Conservation (phyloP, 2,797 vertebrate genomes). For the Syngnathus rostellatus region DNA sequence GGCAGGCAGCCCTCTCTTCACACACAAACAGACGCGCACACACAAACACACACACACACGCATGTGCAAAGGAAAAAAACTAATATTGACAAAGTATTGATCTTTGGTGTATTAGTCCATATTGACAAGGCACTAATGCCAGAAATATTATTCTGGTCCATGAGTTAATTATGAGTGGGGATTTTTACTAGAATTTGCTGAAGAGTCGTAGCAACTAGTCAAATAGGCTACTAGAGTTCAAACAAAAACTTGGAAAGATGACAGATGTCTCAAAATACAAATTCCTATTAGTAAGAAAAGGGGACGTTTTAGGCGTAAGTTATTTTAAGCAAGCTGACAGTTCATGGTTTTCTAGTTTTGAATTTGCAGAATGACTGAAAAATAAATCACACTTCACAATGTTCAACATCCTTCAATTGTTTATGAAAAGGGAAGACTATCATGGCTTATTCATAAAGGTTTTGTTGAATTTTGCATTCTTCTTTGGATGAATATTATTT, state of each 20-base stretch:
- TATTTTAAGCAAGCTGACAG: neutral
- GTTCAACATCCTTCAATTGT: neutral
- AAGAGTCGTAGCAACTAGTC: neutral
- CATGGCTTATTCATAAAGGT: neutral
- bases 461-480: neutral
- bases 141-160: constrained; percentile 47
- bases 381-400: neutral
- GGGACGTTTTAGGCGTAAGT: neutral
- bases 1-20: constrained; percentile 55
- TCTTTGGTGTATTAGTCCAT: constrained; percentile 48
- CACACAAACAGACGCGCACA: constrained; percentile 28
- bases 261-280: neutral
- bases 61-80: constrained; percentile 34
- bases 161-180: constrained; percentile 17
- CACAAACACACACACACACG: constrained; percentile 28
- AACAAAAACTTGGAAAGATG: constrained; percentile 1
- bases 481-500: neutral
- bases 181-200: constrained; percentile 19
- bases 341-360: neutral
- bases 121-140: constrained; percentile 47
- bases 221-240: neutral
- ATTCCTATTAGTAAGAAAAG: neutral
- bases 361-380: neutral
- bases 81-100: constrained; percentile 66
- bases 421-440: neutral